These are phyloP conservation scores for Molanna angustata DNA, from an alignment of 2,888 invertebrate species.

Conservation along the genomic window DNA sequence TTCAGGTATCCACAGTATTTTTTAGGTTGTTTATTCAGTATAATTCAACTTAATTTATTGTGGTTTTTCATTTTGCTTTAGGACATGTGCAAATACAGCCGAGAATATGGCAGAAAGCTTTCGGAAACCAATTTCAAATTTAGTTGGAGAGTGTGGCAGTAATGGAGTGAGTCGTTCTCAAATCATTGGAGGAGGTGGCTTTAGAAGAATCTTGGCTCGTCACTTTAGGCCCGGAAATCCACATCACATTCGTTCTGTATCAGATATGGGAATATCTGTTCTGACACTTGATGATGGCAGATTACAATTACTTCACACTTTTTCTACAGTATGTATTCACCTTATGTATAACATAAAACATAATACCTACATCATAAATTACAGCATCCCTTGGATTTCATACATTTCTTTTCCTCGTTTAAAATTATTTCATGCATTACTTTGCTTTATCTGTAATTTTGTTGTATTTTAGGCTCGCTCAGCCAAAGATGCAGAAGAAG, in stretches of 20 bases:
- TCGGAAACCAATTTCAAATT: slow-evolving; percentile 77
- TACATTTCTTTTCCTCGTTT: too few relatives aligned
- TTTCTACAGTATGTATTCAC: slow-evolving; percentile 70
- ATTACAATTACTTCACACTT: slow-evolving; percentile 88
- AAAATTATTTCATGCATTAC: too few relatives aligned
- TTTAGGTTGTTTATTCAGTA: neutral
- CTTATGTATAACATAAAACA: too few relatives aligned
- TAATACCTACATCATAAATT: too few relatives aligned
- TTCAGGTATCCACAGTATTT: too few relatives aligned
- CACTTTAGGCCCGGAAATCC: slow-evolving; percentile 81
- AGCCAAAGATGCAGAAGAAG: slow-evolving; percentile 85
- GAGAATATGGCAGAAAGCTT: slow-evolving; percentile 82
- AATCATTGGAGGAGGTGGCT: too few relatives aligned
- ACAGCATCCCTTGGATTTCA: too few relatives aligned
- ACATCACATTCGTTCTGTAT: slow-evolving; percentile 81
- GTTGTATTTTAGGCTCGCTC: slow-evolving; percentile 76
- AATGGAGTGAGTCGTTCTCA: too few relatives aligned
- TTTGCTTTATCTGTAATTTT: too few relatives aligned
- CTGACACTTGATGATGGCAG: slow-evolving; percentile 85
- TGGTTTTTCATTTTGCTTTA: slow-evolving; percentile 34
- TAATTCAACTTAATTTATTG: neutral
- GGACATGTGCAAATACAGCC: slow-evolving; percentile 83
- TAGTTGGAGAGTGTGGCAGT: slow-evolving; percentile 78
- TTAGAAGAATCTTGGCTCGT: slow-evolving; percentile 63
- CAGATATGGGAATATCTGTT: slow-evolving; percentile 94